Evolutionary conservation across 2,888 invertebrate genomes (phyloP).

Genomic region (Leptinotarsa peninsularis): DNA sequence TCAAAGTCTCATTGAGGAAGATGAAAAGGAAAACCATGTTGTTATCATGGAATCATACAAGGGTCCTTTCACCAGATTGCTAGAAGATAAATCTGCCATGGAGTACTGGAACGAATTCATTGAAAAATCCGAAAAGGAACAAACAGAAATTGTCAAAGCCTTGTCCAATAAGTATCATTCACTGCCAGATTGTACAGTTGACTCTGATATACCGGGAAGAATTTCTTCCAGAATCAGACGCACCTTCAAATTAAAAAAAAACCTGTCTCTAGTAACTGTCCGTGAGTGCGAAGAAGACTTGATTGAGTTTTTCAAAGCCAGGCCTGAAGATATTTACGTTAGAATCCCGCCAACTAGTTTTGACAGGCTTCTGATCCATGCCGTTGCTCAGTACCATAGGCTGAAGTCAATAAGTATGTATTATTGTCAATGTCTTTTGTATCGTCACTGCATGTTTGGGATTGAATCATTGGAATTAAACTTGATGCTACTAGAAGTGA

Average conservation of each 20-base stretch:
- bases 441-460: no score
- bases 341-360: conserved; percentile 56
- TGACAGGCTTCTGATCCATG: conserved; percentile 59
- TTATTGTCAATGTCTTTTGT: neutral
- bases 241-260: conserved; percentile 57
- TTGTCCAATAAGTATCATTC: conserved; percentile 41
- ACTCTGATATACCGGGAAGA: conserved; percentile 44
- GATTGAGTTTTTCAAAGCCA: conserved; percentile 54
- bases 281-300: conserved; percentile 55
- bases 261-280: conserved; percentile 55
- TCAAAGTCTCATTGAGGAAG: conserved; percentile 57
- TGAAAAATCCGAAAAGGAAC: conserved; percentile 59
- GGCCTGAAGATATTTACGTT: conserved; percentile 53
- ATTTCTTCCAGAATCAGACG: conserved; percentile 58
- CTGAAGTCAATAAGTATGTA: conserved; percentile 57
- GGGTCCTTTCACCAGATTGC: conserved; percentile 55
- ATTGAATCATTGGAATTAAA: no score
- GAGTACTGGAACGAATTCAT: conserved; percentile 59
- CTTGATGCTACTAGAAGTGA: no score
- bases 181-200: conserved; percentile 5
- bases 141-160: conserved; percentile 48
- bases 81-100: conserved; percentile 55
- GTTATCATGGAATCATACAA: conserved; percentile 56
- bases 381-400: conserved; percentile 60
- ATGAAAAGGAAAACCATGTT: conserved; percentile 50